Conservation (phyloP, 2,797 vertebrate genomes). For the Arctocebus calabarensis region DNA sequence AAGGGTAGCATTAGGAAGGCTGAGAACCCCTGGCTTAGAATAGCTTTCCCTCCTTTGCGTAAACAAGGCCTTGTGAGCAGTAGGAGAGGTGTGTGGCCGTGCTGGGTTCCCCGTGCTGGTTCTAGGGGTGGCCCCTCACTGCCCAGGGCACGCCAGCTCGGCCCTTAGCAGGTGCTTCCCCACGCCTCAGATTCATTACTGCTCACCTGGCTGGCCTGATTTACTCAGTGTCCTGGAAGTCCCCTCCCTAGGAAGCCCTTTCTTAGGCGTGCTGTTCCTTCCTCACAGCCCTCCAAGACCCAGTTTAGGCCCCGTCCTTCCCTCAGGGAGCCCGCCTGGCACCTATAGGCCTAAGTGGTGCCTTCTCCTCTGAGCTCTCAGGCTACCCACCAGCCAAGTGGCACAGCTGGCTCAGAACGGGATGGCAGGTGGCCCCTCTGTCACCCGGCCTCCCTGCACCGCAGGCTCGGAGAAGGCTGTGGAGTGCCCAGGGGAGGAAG, state of each 20-base stretch:
- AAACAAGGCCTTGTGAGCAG: neutral
- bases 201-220: neutral
- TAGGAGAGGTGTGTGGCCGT: fast-evolving
- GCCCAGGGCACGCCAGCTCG: neutral
- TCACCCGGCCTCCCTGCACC: neutral
- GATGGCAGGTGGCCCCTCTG: fast-evolving
- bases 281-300: neutral
- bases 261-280: fast-evolving
- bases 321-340: neutral
- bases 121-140: neutral
- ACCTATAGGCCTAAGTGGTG: too few species aligned
- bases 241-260: neutral
- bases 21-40: neutral
- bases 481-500: neutral
- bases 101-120: neutral
- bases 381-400: too few species aligned
- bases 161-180: neutral
- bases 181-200: too few species aligned
- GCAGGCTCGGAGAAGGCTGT: neutral
- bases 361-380: neutral
- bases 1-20: too few species aligned
- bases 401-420: neutral
- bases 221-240: neutral
- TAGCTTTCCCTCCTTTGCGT: neutral
- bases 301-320: neutral